phyloP scores from a whole-genome alignment of 2,888 invertebrate genomes.

The Sphaeridia pumilis region DNA sequence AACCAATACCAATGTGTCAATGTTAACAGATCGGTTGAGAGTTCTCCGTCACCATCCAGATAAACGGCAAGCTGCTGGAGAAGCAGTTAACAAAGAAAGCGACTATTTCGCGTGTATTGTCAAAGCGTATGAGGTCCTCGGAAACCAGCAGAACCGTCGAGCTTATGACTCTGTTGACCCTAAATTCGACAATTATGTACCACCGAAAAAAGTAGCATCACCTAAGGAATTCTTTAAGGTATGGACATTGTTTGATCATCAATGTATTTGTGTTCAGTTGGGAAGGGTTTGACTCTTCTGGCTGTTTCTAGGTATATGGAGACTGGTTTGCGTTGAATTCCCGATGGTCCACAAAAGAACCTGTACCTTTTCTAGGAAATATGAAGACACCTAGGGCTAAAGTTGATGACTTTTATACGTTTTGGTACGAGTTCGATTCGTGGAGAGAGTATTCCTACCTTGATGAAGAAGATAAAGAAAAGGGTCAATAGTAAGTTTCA shows the following conservation, averaged over 20 bases:
- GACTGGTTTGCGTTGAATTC: conserved; percentile 60
- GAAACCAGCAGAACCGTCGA: conserved; percentile 64
- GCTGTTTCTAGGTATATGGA: conserved; percentile 38
- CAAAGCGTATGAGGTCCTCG: conserved; percentile 85
- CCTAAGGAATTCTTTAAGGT: conserved; percentile 32
- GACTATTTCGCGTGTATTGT: conserved; percentile 99
- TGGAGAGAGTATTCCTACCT: conserved; percentile 99
- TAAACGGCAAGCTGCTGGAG: conserved; percentile 82
- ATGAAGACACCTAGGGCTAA: conserved; percentile 63
- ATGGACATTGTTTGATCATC: background rate
- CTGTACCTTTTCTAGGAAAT: conserved; percentile 71
- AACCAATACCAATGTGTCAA: background rate
- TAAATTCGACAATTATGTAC: conserved; percentile 77
- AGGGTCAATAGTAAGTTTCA: conserved; percentile 63
- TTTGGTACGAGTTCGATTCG: conserved; percentile 97
- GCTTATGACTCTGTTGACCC: conserved; percentile 97
- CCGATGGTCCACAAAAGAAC: conserved; percentile 80
- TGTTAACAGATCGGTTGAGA: conserved; percentile 53
- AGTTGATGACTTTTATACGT: conserved; percentile 89
- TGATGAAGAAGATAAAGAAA: conserved; percentile 97
- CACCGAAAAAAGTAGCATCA: conserved; percentile 56
- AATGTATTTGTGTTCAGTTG: background rate
- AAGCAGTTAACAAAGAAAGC: conserved; percentile 75
- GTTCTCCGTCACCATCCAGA: conserved; percentile 96
- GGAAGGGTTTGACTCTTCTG: no score